phyloP scores from a whole-genome alignment of 2,113 vertebrate species.

The Oncorhynchus keta region DNA sequence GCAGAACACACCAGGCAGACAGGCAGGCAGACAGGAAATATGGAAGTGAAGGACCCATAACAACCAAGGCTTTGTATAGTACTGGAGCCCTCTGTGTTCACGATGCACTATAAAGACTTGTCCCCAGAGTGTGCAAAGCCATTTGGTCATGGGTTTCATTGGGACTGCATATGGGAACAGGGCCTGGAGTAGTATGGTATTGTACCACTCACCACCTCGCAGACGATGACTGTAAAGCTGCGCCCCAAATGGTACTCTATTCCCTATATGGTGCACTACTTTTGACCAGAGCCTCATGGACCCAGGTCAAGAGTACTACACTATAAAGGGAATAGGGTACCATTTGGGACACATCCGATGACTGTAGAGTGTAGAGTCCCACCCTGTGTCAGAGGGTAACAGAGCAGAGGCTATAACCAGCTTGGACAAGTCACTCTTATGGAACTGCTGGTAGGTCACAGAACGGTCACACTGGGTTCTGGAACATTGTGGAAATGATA shows the following conservation, averaged over 20 bases:
- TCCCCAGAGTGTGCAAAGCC: not conserved
- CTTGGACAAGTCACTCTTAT: not conserved
- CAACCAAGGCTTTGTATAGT: not conserved
- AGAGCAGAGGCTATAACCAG: not conserved
- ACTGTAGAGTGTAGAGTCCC: too few relatives aligned
- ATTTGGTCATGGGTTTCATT: not conserved
- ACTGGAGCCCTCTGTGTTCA: not conserved
- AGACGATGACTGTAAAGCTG: not conserved
- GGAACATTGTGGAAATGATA: not conserved
- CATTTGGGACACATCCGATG: too few relatives aligned
- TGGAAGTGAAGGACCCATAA: slow-evolving; percentile 2
- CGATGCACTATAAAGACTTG: not conserved
- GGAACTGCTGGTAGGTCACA: not conserved
- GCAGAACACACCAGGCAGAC: not conserved
- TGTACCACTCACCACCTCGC: not conserved
- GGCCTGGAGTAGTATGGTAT: not conserved
- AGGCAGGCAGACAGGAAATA: not conserved
- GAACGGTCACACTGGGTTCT: not conserved
- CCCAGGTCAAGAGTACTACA: too few relatives aligned
- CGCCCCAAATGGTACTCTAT: too few relatives aligned
- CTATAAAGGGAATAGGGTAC: too few relatives aligned
- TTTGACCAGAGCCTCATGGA: not conserved
- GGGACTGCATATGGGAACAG: not conserved
- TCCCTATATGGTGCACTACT: too few relatives aligned
- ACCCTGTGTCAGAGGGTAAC: not conserved